Base-by-base conservation (phyloP, 2,113 vertebrate genomes). In the Eulacestoma nigropectus region DNA sequence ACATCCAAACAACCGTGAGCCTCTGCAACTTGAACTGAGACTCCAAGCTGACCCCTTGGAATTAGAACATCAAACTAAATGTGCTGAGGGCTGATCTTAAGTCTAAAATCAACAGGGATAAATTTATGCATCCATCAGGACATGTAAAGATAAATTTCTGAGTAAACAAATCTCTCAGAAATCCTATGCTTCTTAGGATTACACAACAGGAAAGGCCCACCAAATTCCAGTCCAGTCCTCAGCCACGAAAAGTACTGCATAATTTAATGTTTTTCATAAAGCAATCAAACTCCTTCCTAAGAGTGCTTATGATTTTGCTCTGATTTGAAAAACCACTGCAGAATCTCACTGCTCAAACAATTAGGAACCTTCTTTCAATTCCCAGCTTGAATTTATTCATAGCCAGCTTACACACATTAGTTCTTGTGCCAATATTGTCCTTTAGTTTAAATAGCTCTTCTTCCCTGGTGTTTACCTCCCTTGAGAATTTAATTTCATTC, bases 341-440 rank as follows among this genome's bases (percentile, higher is more conserved):
- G 55, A 94, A 84, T 59, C 19, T 88, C 39, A 35, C n/a, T 50
- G 37, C 52, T 93, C 12, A 59, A 63, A 93, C 20, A 92, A 88
- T 77, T 90, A 74, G 64, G 20, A 89, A 62, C 29, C 18, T 69
- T 65, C 53, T 90, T 95, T 84, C 32, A 88, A 90, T 77, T 90
- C 84, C 49, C 83, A 78, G 30, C 72, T 88, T 93, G 86, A 93
- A 77, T 84, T 86, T 92, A 93, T 89, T 86, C 86, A 84, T 14
- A 90, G 35, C 6, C 76, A 81, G 46, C 60, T 93, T 86, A 92
- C 46, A 93, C 37, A 79, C 88, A 90, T 94, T 93, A 92, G 90
- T 55, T 84, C 72, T 86, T 73, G 26, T 70, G 64, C 80, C 85
- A 95, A 93, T 94, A 92, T 89, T 96, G 89, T 95, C 95, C 94